Evolutionary conservation across 2,797 vertebrate species (phyloP).

Genomic region (Diplodus sargus): DNA sequence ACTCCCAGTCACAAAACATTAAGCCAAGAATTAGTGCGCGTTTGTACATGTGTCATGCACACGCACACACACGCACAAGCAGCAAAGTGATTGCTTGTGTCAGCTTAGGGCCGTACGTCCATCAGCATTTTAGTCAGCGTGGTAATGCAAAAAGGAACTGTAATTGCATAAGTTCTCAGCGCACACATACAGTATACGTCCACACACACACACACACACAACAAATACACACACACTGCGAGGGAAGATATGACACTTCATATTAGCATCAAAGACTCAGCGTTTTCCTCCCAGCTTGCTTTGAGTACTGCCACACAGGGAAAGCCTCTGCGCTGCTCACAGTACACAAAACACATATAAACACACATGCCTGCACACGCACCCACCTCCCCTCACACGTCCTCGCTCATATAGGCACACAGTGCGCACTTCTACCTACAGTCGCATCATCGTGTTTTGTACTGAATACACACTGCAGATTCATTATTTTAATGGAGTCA

Average conservation of each 20-base stretch:
- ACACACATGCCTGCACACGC: constrained; percentile 41
- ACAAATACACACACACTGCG: constrained; percentile 40
- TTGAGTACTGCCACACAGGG: constrained; percentile 62
- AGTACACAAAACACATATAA: constrained; percentile 49
- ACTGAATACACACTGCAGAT: neutral
- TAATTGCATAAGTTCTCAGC: constrained; percentile 74
- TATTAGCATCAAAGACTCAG: constrained; percentile 78
- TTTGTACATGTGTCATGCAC: constrained; percentile 38
- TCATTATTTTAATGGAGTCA: constrained; percentile 32
- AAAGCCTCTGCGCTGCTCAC: constrained; percentile 53
- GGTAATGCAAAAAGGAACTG: constrained; percentile 57
- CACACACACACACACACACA: constrained; percentile 46
- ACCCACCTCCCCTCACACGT: neutral
- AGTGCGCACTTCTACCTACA: constrained; percentile 10
- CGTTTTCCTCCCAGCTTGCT: constrained; percentile 50
- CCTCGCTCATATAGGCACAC: constrained; percentile 1
- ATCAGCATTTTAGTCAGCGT: constrained; percentile 66
- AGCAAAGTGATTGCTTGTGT: constrained; percentile 61
- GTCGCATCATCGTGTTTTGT: neutral
- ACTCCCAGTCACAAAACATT: constrained; percentile 56
- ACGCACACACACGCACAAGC: constrained; percentile 11
- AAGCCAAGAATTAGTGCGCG: constrained; percentile 55
- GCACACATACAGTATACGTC: constrained; percentile 58
- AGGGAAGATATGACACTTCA: constrained; percentile 72
- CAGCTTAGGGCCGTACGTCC: constrained; percentile 70